phyloP scores from a whole-genome alignment of 1,140 invertebrate species.

The Belonocnema kinseyi region DNA sequence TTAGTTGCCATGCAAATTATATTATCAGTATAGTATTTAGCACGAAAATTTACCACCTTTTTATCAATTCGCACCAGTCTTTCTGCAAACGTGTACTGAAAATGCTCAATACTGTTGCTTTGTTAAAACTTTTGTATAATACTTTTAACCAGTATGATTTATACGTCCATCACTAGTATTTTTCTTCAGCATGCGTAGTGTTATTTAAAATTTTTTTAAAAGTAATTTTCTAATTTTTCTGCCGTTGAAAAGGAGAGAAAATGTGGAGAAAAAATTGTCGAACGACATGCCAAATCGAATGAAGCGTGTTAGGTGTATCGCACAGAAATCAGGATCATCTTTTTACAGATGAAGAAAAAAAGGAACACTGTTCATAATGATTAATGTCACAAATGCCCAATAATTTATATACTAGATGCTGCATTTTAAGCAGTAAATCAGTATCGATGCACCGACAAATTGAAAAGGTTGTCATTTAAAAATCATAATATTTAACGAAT shows the following conservation, averaged over 20 bases:
- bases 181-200: slow-evolving; percentile 15
- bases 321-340: too few relatives aligned
- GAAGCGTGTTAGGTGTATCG: too few relatives aligned
- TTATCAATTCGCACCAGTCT: slow-evolving; percentile 6
- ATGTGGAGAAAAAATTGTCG: too few relatives aligned
- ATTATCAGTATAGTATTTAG: slow-evolving; percentile 8
- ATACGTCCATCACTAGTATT: background rate
- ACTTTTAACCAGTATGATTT: background rate
- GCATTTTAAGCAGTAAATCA: slow-evolving; percentile 1
- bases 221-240: too few relatives aligned
- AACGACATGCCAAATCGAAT: too few relatives aligned
- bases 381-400: slow-evolving; percentile 5
- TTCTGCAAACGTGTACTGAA: slow-evolving; percentile 24
- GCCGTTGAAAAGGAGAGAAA: too few relatives aligned
- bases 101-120: slow-evolving; percentile 28
- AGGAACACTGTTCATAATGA: slow-evolving; percentile 8
- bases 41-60: background rate
- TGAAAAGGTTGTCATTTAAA: slow-evolving; percentile 1
- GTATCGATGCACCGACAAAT: slow-evolving; percentile 9
- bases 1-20: slow-evolving; percentile 8
- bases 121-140: background rate
- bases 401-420: slow-evolving; percentile 18
- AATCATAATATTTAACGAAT: background rate
- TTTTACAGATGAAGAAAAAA: background rate
- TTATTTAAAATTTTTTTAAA: background rate